A percentile compares a stretch with the other conserved stretches of the same genome.
Evolutionary conservation across 2,113 vertebrate species (phyloP).

Genomic region (Ariopsis seemanni): DNA sequence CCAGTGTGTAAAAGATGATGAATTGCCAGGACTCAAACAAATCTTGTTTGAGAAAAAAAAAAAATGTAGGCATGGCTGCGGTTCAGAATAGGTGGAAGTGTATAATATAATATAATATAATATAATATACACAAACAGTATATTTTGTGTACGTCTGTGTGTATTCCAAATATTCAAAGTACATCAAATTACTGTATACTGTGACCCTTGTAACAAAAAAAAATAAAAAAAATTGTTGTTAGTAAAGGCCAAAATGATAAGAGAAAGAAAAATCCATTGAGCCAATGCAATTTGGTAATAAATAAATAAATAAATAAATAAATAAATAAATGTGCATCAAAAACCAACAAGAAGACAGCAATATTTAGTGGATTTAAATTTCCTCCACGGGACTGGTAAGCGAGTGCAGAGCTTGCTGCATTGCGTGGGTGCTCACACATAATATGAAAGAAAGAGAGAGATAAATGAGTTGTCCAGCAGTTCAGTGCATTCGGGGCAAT

Average conservation of each 20-base stretch:
- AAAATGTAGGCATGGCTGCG: background rate
- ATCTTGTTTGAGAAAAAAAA: background rate
- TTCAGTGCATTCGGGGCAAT: slow-evolving; percentile 1
- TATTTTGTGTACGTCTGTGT: background rate
- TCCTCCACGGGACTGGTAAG: background rate
- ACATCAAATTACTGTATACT: background rate
- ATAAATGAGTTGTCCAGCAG: slow-evolving; percentile 24
- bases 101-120: background rate
- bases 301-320: background rate
- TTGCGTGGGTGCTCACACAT: slow-evolving; percentile 31
- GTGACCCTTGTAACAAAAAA: background rate
- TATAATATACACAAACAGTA: background rate
- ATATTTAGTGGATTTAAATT: slow-evolving; percentile 38
- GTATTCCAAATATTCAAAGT: background rate
- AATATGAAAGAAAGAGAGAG: slow-evolving; percentile 1
- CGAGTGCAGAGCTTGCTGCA: slow-evolving; percentile 41
- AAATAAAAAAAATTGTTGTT: background rate
- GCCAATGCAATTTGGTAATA: slow-evolving; percentile 13
- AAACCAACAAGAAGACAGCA: slow-evolving; percentile 1
- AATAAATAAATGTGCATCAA: background rate
- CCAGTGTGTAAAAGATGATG: background rate
- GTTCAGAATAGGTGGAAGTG: background rate
- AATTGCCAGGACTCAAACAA: background rate
- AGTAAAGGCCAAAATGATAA: slow-evolving; percentile 17
- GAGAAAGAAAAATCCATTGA: slow-evolving; percentile 14